Evolutionary conservation across 2,888 invertebrate species (phyloP), one percentile per base, ranked within the genome.

Genomic region (Ormyrus nitidulus): DNA sequence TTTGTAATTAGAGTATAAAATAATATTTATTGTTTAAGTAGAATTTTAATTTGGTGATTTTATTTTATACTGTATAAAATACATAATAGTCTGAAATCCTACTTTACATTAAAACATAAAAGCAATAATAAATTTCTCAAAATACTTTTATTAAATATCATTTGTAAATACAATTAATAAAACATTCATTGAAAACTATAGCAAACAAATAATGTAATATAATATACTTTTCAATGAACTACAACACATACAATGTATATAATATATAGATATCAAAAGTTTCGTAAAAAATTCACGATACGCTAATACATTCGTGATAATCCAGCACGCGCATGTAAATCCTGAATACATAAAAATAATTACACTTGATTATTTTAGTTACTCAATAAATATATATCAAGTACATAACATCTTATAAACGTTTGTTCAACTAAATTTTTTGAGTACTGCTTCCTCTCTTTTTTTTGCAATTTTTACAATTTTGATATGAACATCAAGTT

Each of bases 111-210:
- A n/a, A 13, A 70, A 65, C 53, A 62, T 62, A 51, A 53, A 69
- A 11, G n/a, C 2, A 11, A 19, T 9, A 44, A 3, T n/a, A 56
- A 46, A 13, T 49, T 46, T 53, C 49, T 34, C 48, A 73, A 79
- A 76, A 71, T 72, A 82, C 74, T 56, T 74, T 66, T 71, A 71
- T 65, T 65, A 58, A 51, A 72, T 53, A 66, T 66, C 58, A 6
- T 54, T 65, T 48, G 34, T 34, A 34, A 34, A 34, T 34, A 70
- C 56, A 71, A 75, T 79, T 77, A 77, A 62, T 77, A 79, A 71
- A 77, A 74, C 7, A 54, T 49, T 78, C 44, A 69, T 61, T 65
- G 51, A 77, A 68, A 65, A 76, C 49, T n/a, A 73, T 70, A 10
- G 6, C n/a, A n/a, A 13, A 0, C 3, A 34, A 34, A 34, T 4